Evolutionary conservation across 2,113 vertebrate species (phyloP).

Genomic region (Rhinichthys klamathensis): DNA sequence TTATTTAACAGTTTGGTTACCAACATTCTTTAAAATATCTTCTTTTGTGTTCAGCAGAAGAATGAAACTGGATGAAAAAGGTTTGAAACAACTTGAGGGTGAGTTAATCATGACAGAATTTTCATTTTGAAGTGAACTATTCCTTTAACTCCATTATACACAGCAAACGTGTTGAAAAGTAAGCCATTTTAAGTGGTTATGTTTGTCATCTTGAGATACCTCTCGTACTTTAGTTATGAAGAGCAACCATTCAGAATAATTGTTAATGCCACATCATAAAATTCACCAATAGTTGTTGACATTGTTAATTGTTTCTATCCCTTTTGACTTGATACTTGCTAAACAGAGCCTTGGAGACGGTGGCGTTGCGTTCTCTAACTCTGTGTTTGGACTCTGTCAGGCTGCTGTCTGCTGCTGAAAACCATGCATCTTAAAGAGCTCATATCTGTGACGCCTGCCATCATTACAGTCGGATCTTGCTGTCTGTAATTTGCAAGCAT

Average conservation of each 20-base stretch:
- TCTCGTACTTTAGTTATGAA: background rate
- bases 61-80: no score
- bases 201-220: background rate
- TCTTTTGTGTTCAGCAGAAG: no score
- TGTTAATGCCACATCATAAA: background rate
- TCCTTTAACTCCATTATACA: background rate
- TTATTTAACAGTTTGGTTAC: no score
- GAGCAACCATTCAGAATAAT: background rate
- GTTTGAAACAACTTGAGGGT: no score
- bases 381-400: conserved; percentile 45
- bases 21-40: no score
- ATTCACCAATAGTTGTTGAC: background rate
- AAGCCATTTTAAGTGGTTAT: background rate
- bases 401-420: conserved; percentile 44
- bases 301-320: conserved; percentile 16
- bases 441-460: conserved; percentile 48
- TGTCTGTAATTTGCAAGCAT: conserved; percentile 57
- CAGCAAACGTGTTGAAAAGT: background rate
- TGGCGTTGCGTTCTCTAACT: conserved; percentile 22
- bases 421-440: conserved; percentile 47
- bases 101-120: no score
- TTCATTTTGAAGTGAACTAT: no score
- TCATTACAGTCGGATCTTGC: conserved; percentile 54
- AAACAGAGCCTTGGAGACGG: conserved; percentile 4
- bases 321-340: background rate